Evolutionary conservation across 2,888 invertebrate species (phyloP).

Genomic region (Mactromeris polynyma): DNA sequence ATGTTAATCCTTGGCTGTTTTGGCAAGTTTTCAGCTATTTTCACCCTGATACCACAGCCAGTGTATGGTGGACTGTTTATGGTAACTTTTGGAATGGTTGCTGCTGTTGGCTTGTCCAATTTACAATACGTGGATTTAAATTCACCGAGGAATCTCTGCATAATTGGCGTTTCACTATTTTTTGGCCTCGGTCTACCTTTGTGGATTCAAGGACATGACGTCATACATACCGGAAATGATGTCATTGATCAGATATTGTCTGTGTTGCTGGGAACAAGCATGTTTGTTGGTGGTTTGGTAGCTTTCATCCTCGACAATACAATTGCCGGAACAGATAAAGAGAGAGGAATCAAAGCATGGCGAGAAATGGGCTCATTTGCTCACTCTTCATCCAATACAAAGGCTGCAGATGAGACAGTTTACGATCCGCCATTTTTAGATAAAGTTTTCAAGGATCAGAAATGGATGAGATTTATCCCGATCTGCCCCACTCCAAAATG

Average conservation of each 20-base stretch:
- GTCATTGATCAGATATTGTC: constrained; percentile 76
- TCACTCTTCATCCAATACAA: background rate
- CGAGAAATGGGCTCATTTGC: background rate
- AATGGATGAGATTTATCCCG: background rate
- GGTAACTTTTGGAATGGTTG: constrained; percentile 83
- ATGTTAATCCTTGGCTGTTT: constrained; percentile 87
- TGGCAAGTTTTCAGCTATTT: constrained; percentile 88
- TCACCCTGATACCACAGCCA: constrained; percentile 88
- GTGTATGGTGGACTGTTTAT: constrained; percentile 86
- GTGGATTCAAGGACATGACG: constrained; percentile 75
- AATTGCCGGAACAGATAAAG: constrained; percentile 90
- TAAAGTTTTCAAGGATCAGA: background rate
- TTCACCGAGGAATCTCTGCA: constrained; percentile 95
- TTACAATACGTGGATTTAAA: constrained; percentile 91
- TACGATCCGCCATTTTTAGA: constrained; percentile 13
- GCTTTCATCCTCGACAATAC: constrained; percentile 88
- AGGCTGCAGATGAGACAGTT: background rate
- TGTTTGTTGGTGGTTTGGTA: constrained; percentile 87
- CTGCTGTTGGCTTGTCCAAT: constrained; percentile 85
- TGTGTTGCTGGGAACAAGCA: constrained; percentile 83
- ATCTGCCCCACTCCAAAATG: background rate
- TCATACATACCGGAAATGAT: constrained; percentile 76
- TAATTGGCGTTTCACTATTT: constrained; percentile 95
- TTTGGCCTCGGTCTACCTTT: constrained; percentile 90
- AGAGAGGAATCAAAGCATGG: constrained; percentile 92